A percentile compares a stretch with the other conserved stretches of the same genome.
These are phyloP conservation scores for Hipposideros larvatus DNA, from an alignment of 2,797 vertebrate species.

Conservation along the genomic window DNA sequence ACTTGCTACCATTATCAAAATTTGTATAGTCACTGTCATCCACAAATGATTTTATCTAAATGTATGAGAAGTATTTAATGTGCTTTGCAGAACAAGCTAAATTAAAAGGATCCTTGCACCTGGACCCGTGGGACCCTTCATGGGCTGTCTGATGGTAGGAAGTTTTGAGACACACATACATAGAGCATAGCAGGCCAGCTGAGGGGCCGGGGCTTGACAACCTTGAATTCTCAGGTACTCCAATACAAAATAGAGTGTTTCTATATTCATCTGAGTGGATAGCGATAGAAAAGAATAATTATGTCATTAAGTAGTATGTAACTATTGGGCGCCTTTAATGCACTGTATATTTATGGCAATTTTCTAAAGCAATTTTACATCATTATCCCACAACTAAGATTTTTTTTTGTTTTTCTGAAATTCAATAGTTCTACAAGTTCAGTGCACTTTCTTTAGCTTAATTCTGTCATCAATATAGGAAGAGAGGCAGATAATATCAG, in stretches of 20 bases:
- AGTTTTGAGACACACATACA: neutral
- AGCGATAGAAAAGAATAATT: conserved; percentile 69
- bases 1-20: conserved; percentile 10
- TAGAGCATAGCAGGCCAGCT: neutral
- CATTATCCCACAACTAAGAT: conserved; percentile 58
- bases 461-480: neutral
- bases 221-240: neutral
- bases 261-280: neutral
- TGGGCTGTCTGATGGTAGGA: neutral
- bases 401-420: conserved; percentile 59
- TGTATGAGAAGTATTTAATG: neutral
- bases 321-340: conserved; percentile 62
- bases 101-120: neutral
- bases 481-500: neutral
- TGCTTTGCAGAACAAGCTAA: neutral
- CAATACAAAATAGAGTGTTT: neutral
- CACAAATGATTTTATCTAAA: neutral
- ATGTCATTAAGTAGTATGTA: conserved; percentile 65
- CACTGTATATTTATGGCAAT: conserved; percentile 61
- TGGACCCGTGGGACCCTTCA: rapidly evolving
- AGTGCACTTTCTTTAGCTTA: neutral
- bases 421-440: neutral
- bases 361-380: conserved; percentile 71
- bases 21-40: neutral
- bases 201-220: neutral